Base-by-base conservation (phyloP, 35 echinoderm and acorn worm genomes). In the Anneissia japonica region DNA sequence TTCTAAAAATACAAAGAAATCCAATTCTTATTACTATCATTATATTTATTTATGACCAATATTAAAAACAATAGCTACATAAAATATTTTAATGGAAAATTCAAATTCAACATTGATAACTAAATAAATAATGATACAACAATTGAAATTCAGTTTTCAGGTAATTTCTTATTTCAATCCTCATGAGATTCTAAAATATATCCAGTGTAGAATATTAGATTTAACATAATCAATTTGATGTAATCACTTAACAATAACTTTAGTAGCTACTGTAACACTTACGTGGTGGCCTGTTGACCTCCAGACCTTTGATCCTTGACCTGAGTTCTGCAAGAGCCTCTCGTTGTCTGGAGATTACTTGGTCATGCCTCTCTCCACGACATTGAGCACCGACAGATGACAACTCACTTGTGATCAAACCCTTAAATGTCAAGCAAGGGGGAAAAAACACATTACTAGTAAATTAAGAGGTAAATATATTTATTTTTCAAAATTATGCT, bases 291-390 rank as follows among this genome's bases (percentile, higher is more conserved):
- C 91, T 87, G 85, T 93, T 93, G 23, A 86, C 78, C 39, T 97
- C 95, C 21, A 97, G 40, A 41, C 95, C 95, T 86, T 97, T 97
- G 41, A 97, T 97, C 31, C 95, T 87, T 37, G 89, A 88, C 46
- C 95, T 90, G 5, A 97, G 85, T 72, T 97, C 95, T 21, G 88
- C 91, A 10, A 97, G 85, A 31, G 95, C 95, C 34, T 97, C 95
- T 31, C 95, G 83, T 76, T 97, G 95, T 30, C 95, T 85, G 0
- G 74, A 32, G 38, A 97, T 97, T 6, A 97, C 95, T 73, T 97
- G 91, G 0, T 81, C 81, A 36, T 97, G 95, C 19, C 95, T 75
- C 39, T 97, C 95, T 9, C 95, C 95, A 29, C 95, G 79, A 37
- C 95, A 97, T 78, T 97, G 95, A 11, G 95, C 95, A 41, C 95